Evolutionary conservation across 2,888 invertebrate genomes (phyloP).

Genomic region (Ferrisia virgata): DNA sequence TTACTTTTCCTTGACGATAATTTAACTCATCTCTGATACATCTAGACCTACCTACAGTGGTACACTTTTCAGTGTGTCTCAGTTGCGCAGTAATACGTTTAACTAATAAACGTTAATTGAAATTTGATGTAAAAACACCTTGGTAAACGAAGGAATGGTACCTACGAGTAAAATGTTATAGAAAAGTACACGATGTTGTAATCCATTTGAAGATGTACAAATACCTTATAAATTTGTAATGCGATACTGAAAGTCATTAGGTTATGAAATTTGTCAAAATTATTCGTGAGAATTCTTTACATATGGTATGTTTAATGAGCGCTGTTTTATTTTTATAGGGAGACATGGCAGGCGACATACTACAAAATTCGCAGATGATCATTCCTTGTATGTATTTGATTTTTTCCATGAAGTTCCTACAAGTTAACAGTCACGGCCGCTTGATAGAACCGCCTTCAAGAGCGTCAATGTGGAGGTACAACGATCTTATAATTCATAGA

Average conservation of each 20-base stretch:
- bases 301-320: not conserved
- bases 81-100: not conserved
- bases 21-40: not conserved
- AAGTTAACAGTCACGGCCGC: conserved; percentile 64
- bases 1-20: not conserved
- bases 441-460: conserved; percentile 82
- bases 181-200: not conserved
- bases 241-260: not conserved
- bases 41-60: not conserved
- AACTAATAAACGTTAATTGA: conserved; percentile 27
- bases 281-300: not conserved
- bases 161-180: not conserved
- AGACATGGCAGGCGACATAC: conserved; percentile 27
- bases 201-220: not conserved
- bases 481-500: not conserved
- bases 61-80: not conserved
- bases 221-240: not conserved
- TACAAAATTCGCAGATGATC: conserved; percentile 26
- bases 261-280: not conserved
- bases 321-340: not conserved
- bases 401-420: conserved; percentile 39
- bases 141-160: not conserved
- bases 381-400: conserved; percentile 36
- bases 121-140: conserved; percentile 17
- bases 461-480: conserved; percentile 76